phyloP scores from a whole-genome alignment of 2,113 vertebrate species.

The Danionella cerebrum region DNA sequence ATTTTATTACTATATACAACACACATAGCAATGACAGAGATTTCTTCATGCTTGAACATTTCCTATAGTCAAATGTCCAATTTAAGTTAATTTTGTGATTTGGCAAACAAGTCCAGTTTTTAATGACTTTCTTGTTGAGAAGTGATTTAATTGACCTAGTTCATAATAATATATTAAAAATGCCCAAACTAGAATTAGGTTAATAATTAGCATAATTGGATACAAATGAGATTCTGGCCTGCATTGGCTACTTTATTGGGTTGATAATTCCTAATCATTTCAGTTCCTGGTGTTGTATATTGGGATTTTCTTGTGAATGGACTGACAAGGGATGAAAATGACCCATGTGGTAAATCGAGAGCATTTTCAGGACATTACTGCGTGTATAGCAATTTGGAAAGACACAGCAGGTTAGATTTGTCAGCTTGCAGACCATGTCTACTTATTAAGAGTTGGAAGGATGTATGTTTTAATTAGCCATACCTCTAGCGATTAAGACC shows the following conservation, averaged over 20 bases:
- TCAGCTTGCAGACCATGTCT: slow-evolving; percentile 64
- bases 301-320: not conserved
- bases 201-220: slow-evolving; percentile 34
- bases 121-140: slow-evolving; percentile 21
- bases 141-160: slow-evolving; percentile 46
- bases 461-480: slow-evolving; percentile 85
- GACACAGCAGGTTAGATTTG: slow-evolving; percentile 20
- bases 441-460: slow-evolving; percentile 76
- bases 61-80: not conserved
- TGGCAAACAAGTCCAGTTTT: slow-evolving; percentile 27
- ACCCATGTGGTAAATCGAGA: not conserved
- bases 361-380: not conserved
- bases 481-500: slow-evolving; percentile 75
- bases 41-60: too few species aligned
- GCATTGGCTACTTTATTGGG: slow-evolving; percentile 20
- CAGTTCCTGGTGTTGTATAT: not conserved
- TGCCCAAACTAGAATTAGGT: slow-evolving; percentile 37
- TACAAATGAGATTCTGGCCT: not conserved
- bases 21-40: too few species aligned
- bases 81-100: not conserved
- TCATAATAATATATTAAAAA: slow-evolving; percentile 34
- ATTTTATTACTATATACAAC: too few species aligned
- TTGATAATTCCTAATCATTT: slow-evolving; percentile 15
- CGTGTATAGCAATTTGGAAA: not conserved
- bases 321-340: not conserved